phyloP scores from a whole-genome alignment of 2,888 invertebrate species.

The Calameuta filiformis region DNA sequence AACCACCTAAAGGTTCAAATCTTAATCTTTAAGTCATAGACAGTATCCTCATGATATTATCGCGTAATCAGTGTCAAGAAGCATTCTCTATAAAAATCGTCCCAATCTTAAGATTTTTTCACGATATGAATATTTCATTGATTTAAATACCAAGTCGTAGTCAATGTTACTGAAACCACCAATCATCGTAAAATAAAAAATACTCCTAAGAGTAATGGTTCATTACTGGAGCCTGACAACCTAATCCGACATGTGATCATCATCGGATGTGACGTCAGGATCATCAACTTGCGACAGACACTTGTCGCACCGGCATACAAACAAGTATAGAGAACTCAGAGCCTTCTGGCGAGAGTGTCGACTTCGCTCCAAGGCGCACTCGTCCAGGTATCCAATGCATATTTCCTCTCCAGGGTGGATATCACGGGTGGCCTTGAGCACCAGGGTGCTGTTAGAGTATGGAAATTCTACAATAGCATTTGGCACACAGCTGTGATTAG shows the following conservation, averaged over 20 bases:
- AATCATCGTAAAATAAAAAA: neutral
- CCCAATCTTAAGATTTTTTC: neutral
- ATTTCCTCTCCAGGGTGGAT: constrained; percentile 89
- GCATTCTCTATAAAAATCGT: neutral
- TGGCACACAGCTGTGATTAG: constrained; percentile 93
- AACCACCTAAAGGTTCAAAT: neutral
- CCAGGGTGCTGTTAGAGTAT: constrained; percentile 81
- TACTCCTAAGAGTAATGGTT: neutral
- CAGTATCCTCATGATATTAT: neutral
- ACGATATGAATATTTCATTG: neutral
- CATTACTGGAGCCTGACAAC: neutral
- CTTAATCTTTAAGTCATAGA: neutral
- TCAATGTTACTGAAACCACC: neutral
- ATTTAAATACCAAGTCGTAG: neutral
- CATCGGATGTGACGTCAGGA: constrained; percentile 82
- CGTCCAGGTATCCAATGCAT: constrained; percentile 89
- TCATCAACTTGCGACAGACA: constrained; percentile 80
- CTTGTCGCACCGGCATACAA: constrained; percentile 83
- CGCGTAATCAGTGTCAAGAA: neutral
- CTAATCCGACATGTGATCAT: constrained; percentile 59
- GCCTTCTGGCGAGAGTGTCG: constrained; percentile 89
- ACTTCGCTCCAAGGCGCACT: constrained; percentile 82
- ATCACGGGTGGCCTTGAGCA: constrained; percentile 76
- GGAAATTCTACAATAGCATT: constrained; percentile 90
- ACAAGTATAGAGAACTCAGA: constrained; percentile 82